phyloP scores from a whole-genome alignment of 1,140 invertebrate species.

The Drosophila nigrodunni region DNA sequence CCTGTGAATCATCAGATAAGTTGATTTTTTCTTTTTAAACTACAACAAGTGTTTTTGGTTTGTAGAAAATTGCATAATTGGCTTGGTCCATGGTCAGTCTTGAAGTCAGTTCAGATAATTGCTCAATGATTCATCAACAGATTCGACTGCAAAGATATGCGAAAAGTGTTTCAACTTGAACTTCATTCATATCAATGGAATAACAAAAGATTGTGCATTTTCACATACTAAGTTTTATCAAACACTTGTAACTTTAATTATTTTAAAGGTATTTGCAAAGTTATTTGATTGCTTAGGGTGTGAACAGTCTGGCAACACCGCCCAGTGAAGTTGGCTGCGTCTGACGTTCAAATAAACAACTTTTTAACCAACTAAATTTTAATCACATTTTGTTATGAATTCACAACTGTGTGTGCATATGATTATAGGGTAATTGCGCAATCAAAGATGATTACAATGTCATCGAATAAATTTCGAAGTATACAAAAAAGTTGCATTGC shows the following conservation, averaged over 20 bases:
- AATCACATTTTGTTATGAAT: too few relatives aligned
- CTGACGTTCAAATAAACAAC: too few relatives aligned
- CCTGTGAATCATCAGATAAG: conserved; percentile 52
- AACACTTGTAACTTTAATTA: background rate
- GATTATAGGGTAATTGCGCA: conserved; percentile 12
- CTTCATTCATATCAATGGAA: background rate
- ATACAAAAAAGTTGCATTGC: background rate
- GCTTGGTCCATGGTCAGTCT: conserved; percentile 25
- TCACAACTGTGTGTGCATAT: too few relatives aligned
- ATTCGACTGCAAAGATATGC: conserved; percentile 19
- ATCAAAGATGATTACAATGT: conserved; percentile 23
- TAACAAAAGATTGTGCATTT: conserved; percentile 1
- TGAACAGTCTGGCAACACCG: background rate
- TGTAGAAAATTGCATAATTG: conserved; percentile 75
- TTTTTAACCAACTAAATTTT: too few relatives aligned
- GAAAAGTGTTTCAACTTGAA: conserved; percentile 11
- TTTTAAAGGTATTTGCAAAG: background rate
- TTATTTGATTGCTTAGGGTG: background rate
- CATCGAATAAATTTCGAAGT: conserved; percentile 10
- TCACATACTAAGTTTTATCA: background rate
- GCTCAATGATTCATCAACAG: conserved; percentile 28
- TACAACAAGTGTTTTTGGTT: conserved; percentile 67
- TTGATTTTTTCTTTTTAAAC: conserved; percentile 51
- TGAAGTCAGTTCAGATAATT: conserved; percentile 15
- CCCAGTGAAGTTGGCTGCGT: too few relatives aligned